A percentile compares a stretch with the other conserved stretches of the same genome.
phyloP scores from a whole-genome alignment of 2,797 vertebrate genomes.

The Parotocinclus haroldoi region DNA sequence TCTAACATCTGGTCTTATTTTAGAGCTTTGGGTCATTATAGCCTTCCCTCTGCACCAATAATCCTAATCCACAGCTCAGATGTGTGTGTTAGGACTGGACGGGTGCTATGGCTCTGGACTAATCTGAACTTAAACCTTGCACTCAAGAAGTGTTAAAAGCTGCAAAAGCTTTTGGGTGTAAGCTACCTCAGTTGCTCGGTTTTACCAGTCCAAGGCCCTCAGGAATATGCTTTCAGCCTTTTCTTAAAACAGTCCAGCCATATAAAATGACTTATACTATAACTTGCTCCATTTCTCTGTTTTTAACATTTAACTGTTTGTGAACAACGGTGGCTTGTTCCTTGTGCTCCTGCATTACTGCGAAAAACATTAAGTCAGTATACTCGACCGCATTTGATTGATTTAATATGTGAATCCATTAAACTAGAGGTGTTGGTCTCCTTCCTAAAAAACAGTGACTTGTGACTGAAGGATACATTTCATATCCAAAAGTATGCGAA shows the following conservation, averaged over 20 bases:
- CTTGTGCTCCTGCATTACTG: constrained; percentile 47
- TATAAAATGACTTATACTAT: constrained; percentile 62
- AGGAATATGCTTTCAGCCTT: constrained; percentile 55
- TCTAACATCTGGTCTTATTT: not conserved
- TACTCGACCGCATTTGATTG: too few species aligned
- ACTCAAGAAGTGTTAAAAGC: constrained; percentile 50
- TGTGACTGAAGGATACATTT: too few species aligned
- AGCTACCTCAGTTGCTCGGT: constrained; percentile 49
- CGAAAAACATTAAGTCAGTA: constrained; percentile 59
- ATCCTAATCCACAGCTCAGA: constrained; percentile 26
- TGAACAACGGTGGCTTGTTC: constrained; percentile 56
- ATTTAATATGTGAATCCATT: too few species aligned
- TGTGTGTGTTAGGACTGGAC: not conserved
- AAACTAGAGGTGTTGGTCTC: too few species aligned
- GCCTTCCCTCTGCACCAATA: not conserved
- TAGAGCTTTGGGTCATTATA: constrained; percentile 15
- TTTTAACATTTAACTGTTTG: constrained; percentile 58
- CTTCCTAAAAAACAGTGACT: too few species aligned
- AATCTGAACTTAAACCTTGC: constrained; percentile 23
- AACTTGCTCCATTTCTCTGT: constrained; percentile 49
- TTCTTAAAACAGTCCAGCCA: constrained; percentile 58
- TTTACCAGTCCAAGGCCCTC: constrained; percentile 57
- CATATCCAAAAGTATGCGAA: too few species aligned
- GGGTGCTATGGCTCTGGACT: constrained; percentile 21
- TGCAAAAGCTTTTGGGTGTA: constrained; percentile 58